Percentiles rank a stretch among this genome's conserved stretches.
Evolutionary conservation across 2,797 vertebrate species (phyloP).

Genomic region (Poecilia picta): DNA sequence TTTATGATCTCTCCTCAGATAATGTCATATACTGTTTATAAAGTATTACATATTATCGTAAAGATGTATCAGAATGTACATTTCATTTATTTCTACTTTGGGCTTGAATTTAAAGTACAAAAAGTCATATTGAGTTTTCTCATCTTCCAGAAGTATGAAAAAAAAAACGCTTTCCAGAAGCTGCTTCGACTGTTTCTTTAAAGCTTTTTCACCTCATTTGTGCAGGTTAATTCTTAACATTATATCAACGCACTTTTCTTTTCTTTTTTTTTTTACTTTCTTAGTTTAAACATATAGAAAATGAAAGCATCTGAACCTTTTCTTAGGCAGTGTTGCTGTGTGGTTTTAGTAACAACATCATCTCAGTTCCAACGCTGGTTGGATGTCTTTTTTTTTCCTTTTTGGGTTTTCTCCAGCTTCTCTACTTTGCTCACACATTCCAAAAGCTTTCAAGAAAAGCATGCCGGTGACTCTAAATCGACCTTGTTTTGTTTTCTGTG

Average conservation of each 20-base stretch:
- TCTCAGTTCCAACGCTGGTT: background rate
- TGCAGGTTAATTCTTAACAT: background rate
- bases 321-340: background rate
- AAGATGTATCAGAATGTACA: background rate
- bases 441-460: background rate
- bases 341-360: background rate
- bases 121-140: background rate
- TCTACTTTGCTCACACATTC: background rate
- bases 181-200: background rate
- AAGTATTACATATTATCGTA: background rate
- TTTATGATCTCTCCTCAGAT: background rate
- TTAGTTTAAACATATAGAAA: background rate
- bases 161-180: background rate
- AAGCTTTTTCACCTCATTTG: background rate
- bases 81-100: background rate
- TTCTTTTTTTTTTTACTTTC: background rate
- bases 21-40: background rate
- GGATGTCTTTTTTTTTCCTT: background rate
- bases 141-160: background rate
- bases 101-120: background rate
- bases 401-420: background rate
- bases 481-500: conserved; percentile 8
- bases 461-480: background rate
- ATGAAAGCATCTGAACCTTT: background rate
- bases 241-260: background rate